phyloP scores from a whole-genome alignment of 2,797 vertebrate species.

The Silurus aristotelis region DNA sequence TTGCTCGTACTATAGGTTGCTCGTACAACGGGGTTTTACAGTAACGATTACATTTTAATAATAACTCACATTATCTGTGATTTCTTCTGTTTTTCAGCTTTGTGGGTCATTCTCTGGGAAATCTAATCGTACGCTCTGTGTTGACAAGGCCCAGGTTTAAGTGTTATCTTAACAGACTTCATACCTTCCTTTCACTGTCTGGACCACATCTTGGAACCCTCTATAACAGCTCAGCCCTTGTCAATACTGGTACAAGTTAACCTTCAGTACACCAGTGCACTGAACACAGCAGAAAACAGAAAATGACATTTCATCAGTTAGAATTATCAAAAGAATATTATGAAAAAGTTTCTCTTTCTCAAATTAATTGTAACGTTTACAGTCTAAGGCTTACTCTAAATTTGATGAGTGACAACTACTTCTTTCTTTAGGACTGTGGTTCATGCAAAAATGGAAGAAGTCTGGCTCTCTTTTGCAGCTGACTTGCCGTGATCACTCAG shows the following conservation, averaged over 20 bases:
- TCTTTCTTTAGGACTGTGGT: slow-evolving; percentile 88
- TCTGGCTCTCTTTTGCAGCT: slow-evolving; percentile 94
- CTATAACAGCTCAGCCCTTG: slow-evolving; percentile 97
- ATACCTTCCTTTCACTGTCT: slow-evolving; percentile 96
- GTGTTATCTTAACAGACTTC: slow-evolving; percentile 92
- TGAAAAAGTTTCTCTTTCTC: background rate
- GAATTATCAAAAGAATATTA: background rate
- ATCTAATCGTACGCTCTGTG: slow-evolving; percentile 97
- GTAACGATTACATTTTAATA: too few relatives aligned
- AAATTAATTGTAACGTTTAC: too few relatives aligned
- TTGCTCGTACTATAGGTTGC: too few relatives aligned
- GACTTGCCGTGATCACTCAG: slow-evolving; percentile 95
- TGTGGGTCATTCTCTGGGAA: slow-evolving; percentile 97
- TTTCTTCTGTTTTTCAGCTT: slow-evolving; percentile 75
- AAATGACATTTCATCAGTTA: background rate
- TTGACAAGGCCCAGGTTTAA: slow-evolving; percentile 94
- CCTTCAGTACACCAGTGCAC: background rate
- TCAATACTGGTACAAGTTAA: slow-evolving; percentile 87
- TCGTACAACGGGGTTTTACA: too few relatives aligned
- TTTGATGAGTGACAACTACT: background rate
- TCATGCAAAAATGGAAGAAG: slow-evolving; percentile 99
- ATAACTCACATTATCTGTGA: too few relatives aligned
- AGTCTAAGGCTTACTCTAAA: background rate
- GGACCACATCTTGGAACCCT: slow-evolving; percentile 97
- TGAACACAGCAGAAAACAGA: background rate